phyloP scores from a whole-genome alignment of 2,888 invertebrate species.

The Camponotus fellah region DNA sequence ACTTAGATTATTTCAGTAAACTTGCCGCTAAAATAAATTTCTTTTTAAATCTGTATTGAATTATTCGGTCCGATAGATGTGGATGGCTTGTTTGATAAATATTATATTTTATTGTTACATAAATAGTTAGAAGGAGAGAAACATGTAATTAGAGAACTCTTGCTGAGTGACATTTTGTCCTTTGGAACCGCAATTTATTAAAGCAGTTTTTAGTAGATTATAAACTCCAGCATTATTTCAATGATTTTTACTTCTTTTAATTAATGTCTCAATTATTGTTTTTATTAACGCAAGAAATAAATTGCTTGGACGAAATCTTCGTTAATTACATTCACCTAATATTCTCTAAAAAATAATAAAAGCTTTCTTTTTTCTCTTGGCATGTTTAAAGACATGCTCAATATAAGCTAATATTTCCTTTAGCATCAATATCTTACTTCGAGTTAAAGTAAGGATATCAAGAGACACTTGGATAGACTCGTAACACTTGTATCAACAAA shows the following conservation, averaged over 20 bases:
- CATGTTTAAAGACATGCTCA: neutral
- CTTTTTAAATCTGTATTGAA: neutral
- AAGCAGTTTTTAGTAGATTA: constrained; percentile 65
- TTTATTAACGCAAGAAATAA: neutral
- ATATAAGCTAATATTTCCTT: constrained; percentile 3
- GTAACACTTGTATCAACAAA: constrained; percentile 63
- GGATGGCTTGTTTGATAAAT: constrained; percentile 61
- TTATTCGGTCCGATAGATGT: neutral
- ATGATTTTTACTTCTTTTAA: neutral
- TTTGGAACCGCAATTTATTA: constrained; percentile 71
- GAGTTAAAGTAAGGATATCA: constrained; percentile 39
- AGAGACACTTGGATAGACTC: constrained; percentile 50
- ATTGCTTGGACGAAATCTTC: neutral
- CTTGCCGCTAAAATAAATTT: neutral
- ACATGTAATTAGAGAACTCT: constrained; percentile 21
- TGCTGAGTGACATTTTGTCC: constrained; percentile 68
- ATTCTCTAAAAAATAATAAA: neutral
- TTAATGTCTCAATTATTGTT: neutral
- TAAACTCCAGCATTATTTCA: constrained; percentile 27
- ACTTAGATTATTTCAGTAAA: neutral
- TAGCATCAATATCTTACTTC: constrained; percentile 52
- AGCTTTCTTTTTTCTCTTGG: neutral
- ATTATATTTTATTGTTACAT: constrained; percentile 24
- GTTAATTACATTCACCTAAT: neutral
- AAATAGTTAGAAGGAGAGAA: neutral